These are phyloP conservation scores for Pyrocephalus nanus DNA, from an alignment of 2,797 vertebrate species.

Conservation along the genomic window DNA sequence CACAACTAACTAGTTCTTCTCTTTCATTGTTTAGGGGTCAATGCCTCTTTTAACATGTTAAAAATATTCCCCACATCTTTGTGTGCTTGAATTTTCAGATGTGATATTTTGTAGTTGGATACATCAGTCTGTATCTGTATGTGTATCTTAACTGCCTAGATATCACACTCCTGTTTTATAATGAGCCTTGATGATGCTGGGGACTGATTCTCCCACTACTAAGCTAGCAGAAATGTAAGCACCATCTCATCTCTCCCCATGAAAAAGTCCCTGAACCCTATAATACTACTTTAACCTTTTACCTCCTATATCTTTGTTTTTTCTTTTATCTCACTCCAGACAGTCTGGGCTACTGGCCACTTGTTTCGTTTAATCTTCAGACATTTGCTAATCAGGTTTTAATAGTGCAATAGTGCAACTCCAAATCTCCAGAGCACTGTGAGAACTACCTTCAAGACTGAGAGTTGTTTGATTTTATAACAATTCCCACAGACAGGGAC, in stretches of 20 bases:
- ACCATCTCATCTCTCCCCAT: neutral
- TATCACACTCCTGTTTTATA: neutral
- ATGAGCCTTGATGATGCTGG: neutral
- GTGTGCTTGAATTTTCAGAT: neutral
- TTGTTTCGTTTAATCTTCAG: neutral
- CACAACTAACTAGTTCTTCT: neutral
- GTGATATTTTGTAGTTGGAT: neutral
- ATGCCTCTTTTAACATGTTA: neutral
- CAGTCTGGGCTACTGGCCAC: neutral
- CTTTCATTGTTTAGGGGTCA: neutral
- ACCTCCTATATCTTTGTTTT: neutral
- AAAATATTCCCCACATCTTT: neutral
- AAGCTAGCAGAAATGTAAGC: neutral
- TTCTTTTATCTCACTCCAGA: neutral
- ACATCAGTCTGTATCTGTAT: neutral
- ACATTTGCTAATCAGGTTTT: neutral
- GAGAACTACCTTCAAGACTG: neutral
- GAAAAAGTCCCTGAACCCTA: neutral
- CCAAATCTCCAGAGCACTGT: neutral
- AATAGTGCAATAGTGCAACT: neutral
- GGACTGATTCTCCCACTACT: neutral
- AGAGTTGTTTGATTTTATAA: neutral
- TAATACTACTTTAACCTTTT: neutral
- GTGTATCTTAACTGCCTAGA: neutral
- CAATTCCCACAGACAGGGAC: neutral